A percentile compares a stretch with the other conserved stretches of the same genome.
Conservation (phyloP, 2,797 vertebrate species). For the Tiaroga cobitis region DNA sequence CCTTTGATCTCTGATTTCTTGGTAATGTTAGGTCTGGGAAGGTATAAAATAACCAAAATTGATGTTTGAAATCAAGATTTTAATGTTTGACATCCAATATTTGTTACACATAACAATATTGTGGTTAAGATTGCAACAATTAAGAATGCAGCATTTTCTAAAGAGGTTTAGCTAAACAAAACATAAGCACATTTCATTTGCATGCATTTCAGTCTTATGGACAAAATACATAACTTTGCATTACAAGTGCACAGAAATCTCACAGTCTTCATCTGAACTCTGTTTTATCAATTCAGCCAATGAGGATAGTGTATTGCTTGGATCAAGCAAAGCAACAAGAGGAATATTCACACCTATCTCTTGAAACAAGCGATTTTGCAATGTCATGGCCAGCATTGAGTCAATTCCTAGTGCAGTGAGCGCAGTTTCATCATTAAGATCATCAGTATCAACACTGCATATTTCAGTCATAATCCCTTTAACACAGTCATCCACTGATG, state of each 20-base stretch:
- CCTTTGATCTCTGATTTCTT: constrained; percentile 19
- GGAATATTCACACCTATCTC: constrained; percentile 82
- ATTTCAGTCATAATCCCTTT: constrained; percentile 76
- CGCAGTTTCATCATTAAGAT: constrained; percentile 72
- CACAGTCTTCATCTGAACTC: constrained; percentile 19
- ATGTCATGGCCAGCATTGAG: constrained; percentile 87
- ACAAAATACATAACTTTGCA: constrained; percentile 2
- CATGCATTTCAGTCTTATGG: neutral
- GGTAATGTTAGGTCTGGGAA: neutral
- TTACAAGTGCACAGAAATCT: constrained; percentile 27
- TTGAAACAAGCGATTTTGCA: constrained; percentile 84
- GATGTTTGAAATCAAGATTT: constrained; percentile 2
- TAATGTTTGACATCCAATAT: constrained; percentile 2
- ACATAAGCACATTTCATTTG: neutral
- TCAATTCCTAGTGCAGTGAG: constrained; percentile 82
- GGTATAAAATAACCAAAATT: constrained; percentile 13
- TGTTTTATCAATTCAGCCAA: constrained; percentile 46
- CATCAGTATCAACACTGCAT: constrained; percentile 65
- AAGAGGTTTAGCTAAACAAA: constrained; percentile 19
- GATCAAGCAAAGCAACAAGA: constrained; percentile 82
- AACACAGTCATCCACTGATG: constrained; percentile 72
- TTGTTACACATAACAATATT: neutral
- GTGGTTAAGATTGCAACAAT: constrained; percentile 14
- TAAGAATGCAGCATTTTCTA: constrained; percentile 22
- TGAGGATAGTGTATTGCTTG: constrained; percentile 69